Base-by-base conservation (phyloP, 2,888 invertebrate species). In the Andrena bicolor region DNA sequence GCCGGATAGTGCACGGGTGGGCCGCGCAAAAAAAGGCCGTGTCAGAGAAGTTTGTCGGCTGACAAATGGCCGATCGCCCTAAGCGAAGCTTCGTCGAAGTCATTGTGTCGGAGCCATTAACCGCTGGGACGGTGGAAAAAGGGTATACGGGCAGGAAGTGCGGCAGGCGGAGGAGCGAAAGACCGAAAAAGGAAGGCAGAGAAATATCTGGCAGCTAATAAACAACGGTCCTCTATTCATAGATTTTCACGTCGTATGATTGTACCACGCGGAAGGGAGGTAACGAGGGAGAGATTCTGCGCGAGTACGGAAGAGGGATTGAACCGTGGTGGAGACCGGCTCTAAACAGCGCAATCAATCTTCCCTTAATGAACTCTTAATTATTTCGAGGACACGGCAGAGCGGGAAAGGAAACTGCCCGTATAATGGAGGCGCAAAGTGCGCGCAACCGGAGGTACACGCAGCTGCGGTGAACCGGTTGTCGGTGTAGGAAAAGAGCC, bases 351-450 rank as follows among this genome's bases (percentile, higher is more conserved):
- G 92, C 92, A 88, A 93, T 93, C 93, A 93, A 93, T 93, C 93
- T 92, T 91, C 88, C 88, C 91, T 92, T 93, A 93, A 93, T 93
- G 93, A 93, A 93, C 93, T 93, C 92, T 93, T 93, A 93, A 93
- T 93, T 93, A 93, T 93, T 93, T 93, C 90, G 93, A 92, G 92
- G 93, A 93, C 88, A 88, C 82, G 82, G 79, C 70, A 73, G 82
- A 83, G 75, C 82, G 86, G 88, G 85, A 87, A 88, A 90, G 90
- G 91, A 92, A 93, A 93, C 92, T 92, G 92, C 87, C 92, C 93
- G 91, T 93, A 92, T 93, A 93, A 93, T 93, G 92, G 92, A 89
- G 90, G 93, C 91, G 92, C 91, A 92, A 93, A 93, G 92, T 92
- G 91, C 91, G 91, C 91, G 90, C 91, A 87, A 90, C 91, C 90